A percentile compares a stretch with the other conserved stretches of the same genome.
Conservation (phyloP, 2,113 vertebrate genomes). For the Thermophis baileyi region DNA sequence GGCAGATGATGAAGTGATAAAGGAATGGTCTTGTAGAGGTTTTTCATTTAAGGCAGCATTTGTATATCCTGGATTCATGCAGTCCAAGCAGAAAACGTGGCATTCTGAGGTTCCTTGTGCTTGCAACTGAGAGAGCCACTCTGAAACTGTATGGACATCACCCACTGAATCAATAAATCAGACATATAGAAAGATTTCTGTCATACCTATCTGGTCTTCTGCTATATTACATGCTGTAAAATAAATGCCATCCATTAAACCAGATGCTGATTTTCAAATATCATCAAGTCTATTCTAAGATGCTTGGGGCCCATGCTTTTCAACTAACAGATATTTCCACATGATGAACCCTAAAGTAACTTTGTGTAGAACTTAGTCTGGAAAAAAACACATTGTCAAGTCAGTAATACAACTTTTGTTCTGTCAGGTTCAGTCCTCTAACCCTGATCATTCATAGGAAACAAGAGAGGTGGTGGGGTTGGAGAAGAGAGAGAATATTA, state of each 20-base stretch:
- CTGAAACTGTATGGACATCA: neutral
- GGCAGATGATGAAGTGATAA: neutral
- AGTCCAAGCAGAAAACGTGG: neutral
- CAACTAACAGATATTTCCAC: neutral
- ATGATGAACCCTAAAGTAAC: neutral
- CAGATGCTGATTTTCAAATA: neutral
- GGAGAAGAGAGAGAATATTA: neutral
- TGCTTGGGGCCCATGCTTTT: neutral
- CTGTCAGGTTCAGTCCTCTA: neutral
- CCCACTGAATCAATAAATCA: neutral
- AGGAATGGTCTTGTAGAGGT: slow-evolving; percentile 28
- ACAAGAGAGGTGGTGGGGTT: neutral
- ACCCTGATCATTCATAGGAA: accelerated
- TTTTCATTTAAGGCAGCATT: neutral
- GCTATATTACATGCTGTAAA: slow-evolving; percentile 8
- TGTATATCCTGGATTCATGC: neutral
- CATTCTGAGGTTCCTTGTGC: too few species aligned
- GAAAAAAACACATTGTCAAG: neutral
- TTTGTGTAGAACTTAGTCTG: neutral
- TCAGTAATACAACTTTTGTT: neutral
- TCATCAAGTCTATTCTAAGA: neutral
- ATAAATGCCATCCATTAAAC: neutral
- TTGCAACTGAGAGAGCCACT: neutral
- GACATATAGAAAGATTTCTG: slow-evolving; percentile 29
- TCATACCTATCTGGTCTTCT: slow-evolving; percentile 27